A percentile compares a stretch with the other conserved stretches of the same genome.
phyloP scores from a whole-genome alignment of 2,797 vertebrate species.

The Rousettus madagascariensis region DNA sequence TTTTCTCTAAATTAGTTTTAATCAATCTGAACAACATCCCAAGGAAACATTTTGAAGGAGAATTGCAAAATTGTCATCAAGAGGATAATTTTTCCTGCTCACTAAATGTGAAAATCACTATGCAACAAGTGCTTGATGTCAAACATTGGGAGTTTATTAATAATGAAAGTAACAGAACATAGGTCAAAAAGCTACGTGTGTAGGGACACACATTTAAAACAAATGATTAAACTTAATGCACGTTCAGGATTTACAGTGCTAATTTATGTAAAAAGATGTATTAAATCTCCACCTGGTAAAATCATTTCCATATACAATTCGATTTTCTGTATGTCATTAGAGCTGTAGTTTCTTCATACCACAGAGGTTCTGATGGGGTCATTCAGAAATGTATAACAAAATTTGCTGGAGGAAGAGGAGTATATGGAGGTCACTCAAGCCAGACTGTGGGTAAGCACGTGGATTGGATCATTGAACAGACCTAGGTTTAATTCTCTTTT shows the following conservation, averaged over 20 bases:
- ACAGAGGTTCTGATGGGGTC: neutral
- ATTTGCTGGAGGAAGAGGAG: neutral
- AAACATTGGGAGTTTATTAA: constrained; percentile 87
- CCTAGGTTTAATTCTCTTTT: neutral
- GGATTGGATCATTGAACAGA: neutral
- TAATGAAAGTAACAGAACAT: constrained; percentile 86
- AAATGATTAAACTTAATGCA: constrained; percentile 67
- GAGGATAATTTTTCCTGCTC: constrained; percentile 82
- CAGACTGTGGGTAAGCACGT: neutral
- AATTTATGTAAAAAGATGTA: constrained; percentile 61
- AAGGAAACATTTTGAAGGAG: constrained; percentile 78
- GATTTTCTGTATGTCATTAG: neutral
- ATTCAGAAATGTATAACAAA: neutral
- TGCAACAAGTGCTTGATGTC: constrained; percentile 85
- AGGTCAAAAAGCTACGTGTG: constrained; percentile 16
- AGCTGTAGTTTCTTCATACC: neutral
- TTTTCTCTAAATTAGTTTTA: constrained; percentile 73
- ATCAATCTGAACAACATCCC: constrained; percentile 84
- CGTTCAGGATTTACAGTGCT: constrained; percentile 24
- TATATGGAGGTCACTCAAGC: neutral
- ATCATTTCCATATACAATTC: constrained; percentile 40
- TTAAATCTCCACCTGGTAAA: constrained; percentile 37
- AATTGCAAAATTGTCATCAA: constrained; percentile 82
- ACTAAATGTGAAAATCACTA: constrained; percentile 90
- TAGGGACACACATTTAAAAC: constrained; percentile 16